Percentiles rank a stretch among this genome's conserved stretches.
phyloP scores from a whole-genome alignment of 2,888 invertebrate genomes.

The Altica lythri region DNA sequence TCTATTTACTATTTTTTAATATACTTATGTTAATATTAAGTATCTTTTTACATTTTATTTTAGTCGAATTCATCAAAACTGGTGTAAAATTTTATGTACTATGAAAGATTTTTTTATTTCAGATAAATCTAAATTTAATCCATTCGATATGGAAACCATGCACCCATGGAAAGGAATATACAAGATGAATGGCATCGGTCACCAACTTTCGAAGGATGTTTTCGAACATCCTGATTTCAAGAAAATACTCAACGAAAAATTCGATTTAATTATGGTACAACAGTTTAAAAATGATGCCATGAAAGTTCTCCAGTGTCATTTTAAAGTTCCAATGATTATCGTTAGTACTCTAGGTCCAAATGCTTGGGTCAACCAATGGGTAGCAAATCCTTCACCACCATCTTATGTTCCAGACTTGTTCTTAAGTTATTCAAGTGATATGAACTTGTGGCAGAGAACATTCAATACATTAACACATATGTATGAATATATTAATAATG shows the following conservation, averaged over 20 bases:
- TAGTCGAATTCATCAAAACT: too few species aligned
- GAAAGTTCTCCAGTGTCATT: slow-evolving; percentile 52
- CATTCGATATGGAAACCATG: slow-evolving; percentile 31
- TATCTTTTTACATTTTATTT: too few species aligned
- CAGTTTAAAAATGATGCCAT: slow-evolving; percentile 60
- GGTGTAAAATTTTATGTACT: too few species aligned
- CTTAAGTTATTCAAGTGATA: slow-evolving; percentile 53
- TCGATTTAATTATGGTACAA: slow-evolving; percentile 58
- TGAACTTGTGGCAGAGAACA: slow-evolving; percentile 61
- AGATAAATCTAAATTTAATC: background rate
- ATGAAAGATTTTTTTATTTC: background rate
- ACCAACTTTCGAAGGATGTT: background rate
- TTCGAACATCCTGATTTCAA: slow-evolving; percentile 15
- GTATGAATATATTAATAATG: slow-evolving; percentile 10
- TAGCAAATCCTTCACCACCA: slow-evolving; percentile 58
- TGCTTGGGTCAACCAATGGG: slow-evolving; percentile 51
- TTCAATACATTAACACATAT: slow-evolving; percentile 56
- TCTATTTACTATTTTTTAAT: too few species aligned
- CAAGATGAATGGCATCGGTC: slow-evolving; percentile 1
- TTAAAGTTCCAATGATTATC: slow-evolving; percentile 52
- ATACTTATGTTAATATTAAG: too few species aligned
- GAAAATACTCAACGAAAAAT: slow-evolving; percentile 41
- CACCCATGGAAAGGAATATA: slow-evolving; percentile 43
- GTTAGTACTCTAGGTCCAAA: slow-evolving; percentile 57
- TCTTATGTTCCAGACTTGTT: slow-evolving; percentile 60